Evolutionary conservation across 2,113 vertebrate species (phyloP).

Genomic region (Prionailurus viverrinus): DNA sequence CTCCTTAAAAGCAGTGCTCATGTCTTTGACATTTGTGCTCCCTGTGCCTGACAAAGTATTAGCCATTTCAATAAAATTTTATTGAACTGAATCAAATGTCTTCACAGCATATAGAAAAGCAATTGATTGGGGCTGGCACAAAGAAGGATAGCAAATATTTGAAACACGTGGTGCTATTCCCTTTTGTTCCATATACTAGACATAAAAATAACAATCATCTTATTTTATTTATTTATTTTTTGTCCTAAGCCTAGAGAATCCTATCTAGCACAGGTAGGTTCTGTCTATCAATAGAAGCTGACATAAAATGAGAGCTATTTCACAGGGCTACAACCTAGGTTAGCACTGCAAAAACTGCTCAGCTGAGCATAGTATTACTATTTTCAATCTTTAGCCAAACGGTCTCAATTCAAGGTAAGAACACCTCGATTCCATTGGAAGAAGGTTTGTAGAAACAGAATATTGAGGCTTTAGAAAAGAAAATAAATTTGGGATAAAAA

Average conservation of each 20-base stretch:
- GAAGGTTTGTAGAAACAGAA: background rate
- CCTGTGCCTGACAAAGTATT: background rate
- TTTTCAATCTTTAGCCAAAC: background rate
- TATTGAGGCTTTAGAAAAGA: background rate
- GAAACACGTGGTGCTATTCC: background rate
- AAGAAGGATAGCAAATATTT: background rate
- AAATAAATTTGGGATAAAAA: background rate
- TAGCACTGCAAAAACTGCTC: background rate
- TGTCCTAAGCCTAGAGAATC: background rate
- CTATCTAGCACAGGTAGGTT: background rate
- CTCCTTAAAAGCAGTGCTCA: background rate
- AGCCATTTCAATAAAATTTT: background rate
- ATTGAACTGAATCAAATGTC: background rate
- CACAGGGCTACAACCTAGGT: too few relatives aligned
- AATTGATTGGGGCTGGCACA: background rate
- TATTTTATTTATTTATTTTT: too few relatives aligned
- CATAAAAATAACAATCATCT: background rate
- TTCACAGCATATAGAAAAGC: background rate
- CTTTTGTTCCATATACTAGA: background rate
- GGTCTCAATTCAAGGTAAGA: background rate
- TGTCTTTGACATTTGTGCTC: background rate
- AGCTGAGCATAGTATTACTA: accelerated
- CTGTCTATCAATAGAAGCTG: background rate
- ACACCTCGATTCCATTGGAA: background rate
- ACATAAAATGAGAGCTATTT: background rate